Evolutionary conservation across 2,888 invertebrate species (phyloP), one percentile per base, ranked within the genome.

Genomic region (Eupithecia subumbrata): DNA sequence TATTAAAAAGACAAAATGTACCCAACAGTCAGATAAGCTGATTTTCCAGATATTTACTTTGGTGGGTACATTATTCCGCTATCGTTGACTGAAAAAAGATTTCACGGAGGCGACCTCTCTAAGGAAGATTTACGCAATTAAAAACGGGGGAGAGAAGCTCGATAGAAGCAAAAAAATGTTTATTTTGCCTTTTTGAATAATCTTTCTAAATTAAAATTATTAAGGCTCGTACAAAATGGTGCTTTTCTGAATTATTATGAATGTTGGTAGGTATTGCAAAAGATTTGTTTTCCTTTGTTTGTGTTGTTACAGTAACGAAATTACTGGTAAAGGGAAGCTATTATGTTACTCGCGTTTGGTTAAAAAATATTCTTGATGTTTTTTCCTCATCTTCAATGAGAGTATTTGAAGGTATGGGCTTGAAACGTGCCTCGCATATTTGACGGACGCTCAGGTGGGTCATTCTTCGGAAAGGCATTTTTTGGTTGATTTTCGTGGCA

Each of bases 71-170:
- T 86, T 84, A 83, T 85, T 81, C 81, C 82, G 79, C 83, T 86
- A 86, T 82, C 87, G 81, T 84, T 84, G 66, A 84, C 85, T 78
- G 84, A 85, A 89, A 88, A 89, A 89, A 89, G 86, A 89, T 88
- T 88, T 88, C 84, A 89, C 89, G 87, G 60, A 60, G 82, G 86
- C 83, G 86, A 90, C 87, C 86, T 85, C 83, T 85, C 82, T 86
- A 88, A 90, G 92, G 90, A 88, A 90, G 92, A 92, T 93, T 93
- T 90, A 85, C 87, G 89, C 91, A 92, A 92, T 92, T 93, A 92
- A 91, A 92, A 87, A 82, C 86, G 85, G 84, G 86, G 87, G 70
- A 85, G 81, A 34, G 86, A 81, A 86, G 80, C 78, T 82, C 79
- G 84, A 84, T 85, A 86, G 87, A 88, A 84, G 84, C 84, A 86